Conservation (phyloP, 2,888 invertebrate genomes). For the Rhodophaea formosa region DNA sequence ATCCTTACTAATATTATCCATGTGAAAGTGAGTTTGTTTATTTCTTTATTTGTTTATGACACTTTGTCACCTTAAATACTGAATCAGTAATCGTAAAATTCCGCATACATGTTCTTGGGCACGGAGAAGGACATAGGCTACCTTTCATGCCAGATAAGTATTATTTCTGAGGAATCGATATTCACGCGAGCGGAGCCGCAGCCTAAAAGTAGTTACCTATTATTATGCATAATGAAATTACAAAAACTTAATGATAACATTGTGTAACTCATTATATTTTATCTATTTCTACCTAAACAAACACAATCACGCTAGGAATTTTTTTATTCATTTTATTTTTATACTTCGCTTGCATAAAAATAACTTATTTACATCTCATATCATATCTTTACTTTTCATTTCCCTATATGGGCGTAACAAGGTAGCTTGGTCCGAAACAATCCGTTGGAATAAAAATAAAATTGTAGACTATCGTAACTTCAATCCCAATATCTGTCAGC, state of each 20-base stretch:
- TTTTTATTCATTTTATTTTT: not conserved
- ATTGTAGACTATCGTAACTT: slow-evolving; percentile 48
- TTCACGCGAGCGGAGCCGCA: too few species aligned
- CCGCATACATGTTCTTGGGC: too few species aligned
- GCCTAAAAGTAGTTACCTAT: too few species aligned
- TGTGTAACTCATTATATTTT: not conserved
- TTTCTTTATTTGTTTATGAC: too few species aligned
- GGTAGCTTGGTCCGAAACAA: slow-evolving; percentile 52
- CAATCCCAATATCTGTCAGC: slow-evolving; percentile 45
- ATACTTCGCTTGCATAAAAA: not conserved
- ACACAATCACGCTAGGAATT: not conserved
- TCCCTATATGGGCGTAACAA: slow-evolving; percentile 41
- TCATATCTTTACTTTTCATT: slow-evolving; percentile 18
- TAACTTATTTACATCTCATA: slow-evolving; percentile 1
- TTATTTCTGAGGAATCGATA: too few species aligned
- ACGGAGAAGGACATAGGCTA: too few species aligned
- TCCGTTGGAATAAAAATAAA: slow-evolving; percentile 57
- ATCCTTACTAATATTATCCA: slow-evolving; percentile 33
- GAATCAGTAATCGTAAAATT: too few species aligned
- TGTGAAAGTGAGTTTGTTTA: too few species aligned
- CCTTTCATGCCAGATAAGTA: too few species aligned
- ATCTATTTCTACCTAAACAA: not conserved
- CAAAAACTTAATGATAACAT: not conserved
- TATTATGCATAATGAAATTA: too few species aligned
- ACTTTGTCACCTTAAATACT: too few species aligned